phyloP scores from a whole-genome alignment of 2,888 invertebrate species.

The Troides helena region DNA sequence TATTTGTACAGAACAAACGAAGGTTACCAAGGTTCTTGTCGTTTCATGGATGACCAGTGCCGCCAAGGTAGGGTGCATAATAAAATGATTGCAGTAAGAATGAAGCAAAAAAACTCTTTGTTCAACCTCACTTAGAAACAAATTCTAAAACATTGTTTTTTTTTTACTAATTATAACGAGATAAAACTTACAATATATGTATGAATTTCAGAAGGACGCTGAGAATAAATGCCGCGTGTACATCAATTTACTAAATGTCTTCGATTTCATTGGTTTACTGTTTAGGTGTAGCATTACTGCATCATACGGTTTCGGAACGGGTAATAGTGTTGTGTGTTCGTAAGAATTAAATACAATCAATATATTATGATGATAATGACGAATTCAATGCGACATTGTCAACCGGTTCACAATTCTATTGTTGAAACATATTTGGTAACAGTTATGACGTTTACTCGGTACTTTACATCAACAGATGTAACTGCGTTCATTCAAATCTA shows the following conservation, averaged over 20 bases:
- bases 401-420: slow-evolving; percentile 19
- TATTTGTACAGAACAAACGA: slow-evolving; percentile 16
- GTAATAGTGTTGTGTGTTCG: not conserved
- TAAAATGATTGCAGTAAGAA: slow-evolving; percentile 3
- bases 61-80: slow-evolving; percentile 24
- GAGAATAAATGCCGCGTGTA: not conserved
- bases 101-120: not conserved
- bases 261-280: not conserved
- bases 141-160: not conserved
- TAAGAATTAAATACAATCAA: slow-evolving; percentile 5
- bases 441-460: slow-evolving; percentile 9
- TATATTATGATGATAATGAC: not conserved
- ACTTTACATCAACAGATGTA: slow-evolving; percentile 1
- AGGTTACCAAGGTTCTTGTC: slow-evolving; percentile 11
- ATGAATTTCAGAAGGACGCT: not conserved
- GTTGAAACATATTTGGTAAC: slow-evolving; percentile 28
- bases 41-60: slow-evolving; percentile 25
- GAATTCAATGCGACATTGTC: slow-evolving; percentile 25
- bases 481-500: slow-evolving; percentile 6
- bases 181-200: not conserved
- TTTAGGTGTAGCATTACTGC: not conserved
- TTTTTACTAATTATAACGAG: not conserved
- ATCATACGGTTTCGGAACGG: not conserved
- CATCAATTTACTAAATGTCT: not conserved
- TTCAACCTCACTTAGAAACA: not conserved